Conservation (phyloP, 1,140 invertebrate genomes). For the Macrocentrus cingulum region DNA sequence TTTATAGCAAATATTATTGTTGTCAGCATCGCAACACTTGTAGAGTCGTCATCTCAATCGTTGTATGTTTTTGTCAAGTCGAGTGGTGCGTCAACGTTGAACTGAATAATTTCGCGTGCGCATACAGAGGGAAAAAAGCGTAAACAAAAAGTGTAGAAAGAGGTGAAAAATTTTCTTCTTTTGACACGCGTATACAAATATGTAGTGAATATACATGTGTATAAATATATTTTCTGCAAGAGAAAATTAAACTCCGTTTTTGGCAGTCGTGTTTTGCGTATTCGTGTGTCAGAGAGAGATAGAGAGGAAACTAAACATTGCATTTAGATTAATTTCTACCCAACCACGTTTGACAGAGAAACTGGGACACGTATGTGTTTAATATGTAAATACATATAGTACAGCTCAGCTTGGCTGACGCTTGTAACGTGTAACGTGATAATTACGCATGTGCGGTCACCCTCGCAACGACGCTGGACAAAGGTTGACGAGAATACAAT, state of each 20-base stretch:
- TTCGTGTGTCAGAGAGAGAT: too few relatives aligned
- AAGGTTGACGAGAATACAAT: neutral
- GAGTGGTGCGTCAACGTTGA: too few relatives aligned
- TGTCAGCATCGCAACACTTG: too few relatives aligned
- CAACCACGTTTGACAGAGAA: conserved; percentile 6
- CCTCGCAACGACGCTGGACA: too few relatives aligned
- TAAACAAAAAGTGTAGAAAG: neutral
- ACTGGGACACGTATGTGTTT: neutral
- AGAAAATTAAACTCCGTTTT: too few relatives aligned
- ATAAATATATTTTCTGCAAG: too few relatives aligned
- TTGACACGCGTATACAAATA: neutral
- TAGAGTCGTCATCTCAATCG: too few relatives aligned
- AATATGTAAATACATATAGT: neutral
- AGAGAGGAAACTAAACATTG: too few relatives aligned
- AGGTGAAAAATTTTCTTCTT: neutral
- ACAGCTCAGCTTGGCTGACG: neutral
- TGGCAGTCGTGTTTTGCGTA: too few relatives aligned
- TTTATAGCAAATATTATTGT: too few relatives aligned
- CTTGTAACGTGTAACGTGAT: conserved; percentile 17
- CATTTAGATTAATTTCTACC: neutral
- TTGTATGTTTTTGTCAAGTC: too few relatives aligned
- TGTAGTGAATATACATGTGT: too few relatives aligned
- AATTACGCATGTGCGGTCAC: conserved; percentile 17
- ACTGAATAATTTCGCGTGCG: neutral
- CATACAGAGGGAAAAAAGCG: neutral